Evolutionary conservation across 2,797 vertebrate genomes (phyloP).

Genomic region (Aulostomus chinensis): DNA sequence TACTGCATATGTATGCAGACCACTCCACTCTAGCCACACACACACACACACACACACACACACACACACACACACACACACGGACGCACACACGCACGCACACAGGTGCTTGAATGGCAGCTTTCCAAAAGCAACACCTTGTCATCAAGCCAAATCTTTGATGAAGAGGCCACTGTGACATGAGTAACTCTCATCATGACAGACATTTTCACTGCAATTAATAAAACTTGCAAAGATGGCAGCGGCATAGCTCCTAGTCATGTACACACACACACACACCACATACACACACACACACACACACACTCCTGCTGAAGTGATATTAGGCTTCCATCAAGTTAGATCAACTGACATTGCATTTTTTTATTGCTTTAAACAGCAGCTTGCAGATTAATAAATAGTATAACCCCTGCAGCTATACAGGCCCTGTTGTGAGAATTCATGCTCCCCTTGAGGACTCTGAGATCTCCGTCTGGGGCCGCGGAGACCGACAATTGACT

Average conservation of each 20-base stretch:
- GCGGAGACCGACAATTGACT: slow-evolving; percentile 65
- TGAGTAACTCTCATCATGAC: slow-evolving; percentile 1
- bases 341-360: too few species aligned
- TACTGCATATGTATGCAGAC: slow-evolving; percentile 8
- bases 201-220: slow-evolving; percentile 1
- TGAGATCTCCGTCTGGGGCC: slow-evolving; percentile 30
- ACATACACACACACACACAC: neutral
- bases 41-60: neutral
- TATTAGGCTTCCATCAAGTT: too few species aligned
- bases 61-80: neutral
- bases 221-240: slow-evolving; percentile 16
- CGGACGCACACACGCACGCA: too few species aligned
- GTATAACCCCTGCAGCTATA: too few species aligned
- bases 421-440: slow-evolving; percentile 1
- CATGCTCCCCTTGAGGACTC: slow-evolving; percentile 34
- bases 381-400: too few species aligned
- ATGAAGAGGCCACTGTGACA: slow-evolving; percentile 6
- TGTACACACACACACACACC: neutral
- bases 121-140: slow-evolving; percentile 15
- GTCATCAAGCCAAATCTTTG: slow-evolving; percentile 4
- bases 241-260: neutral
- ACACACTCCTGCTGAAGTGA: too few species aligned
- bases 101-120: neutral
- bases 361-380: too few species aligned
- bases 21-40: slow-evolving; percentile 18